Evolutionary conservation across 1,140 invertebrate species (phyloP).

Genomic region (Nylanderia fulva): DNA sequence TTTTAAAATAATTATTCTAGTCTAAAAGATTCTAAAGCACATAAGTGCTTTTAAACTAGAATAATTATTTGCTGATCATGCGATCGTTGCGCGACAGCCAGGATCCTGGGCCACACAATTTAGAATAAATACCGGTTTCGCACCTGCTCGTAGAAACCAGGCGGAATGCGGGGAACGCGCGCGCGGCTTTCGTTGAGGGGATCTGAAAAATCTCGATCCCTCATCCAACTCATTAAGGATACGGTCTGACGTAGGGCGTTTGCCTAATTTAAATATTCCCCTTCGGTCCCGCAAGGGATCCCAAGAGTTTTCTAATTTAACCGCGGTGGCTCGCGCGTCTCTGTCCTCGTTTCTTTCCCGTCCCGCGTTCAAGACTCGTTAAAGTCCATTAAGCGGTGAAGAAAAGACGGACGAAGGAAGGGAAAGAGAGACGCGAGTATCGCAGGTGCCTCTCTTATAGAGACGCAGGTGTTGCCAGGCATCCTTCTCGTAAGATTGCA

Average conservation of each 20-base stretch:
- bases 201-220: constrained; percentile 70
- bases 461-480: constrained; percentile 39
- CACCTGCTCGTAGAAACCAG: constrained; percentile 25
- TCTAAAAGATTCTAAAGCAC: not conserved
- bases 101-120: not conserved
- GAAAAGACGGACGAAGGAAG: constrained; percentile 37
- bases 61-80: no score
- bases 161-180: constrained; percentile 30
- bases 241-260: constrained; percentile 57
- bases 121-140: constrained; percentile 56
- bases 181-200: constrained; percentile 35
- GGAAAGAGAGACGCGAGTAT: not conserved
- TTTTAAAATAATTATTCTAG: not conserved
- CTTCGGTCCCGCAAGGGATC: constrained; percentile 18
- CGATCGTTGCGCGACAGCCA: not conserved
- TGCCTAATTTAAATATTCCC: constrained; percentile 73
- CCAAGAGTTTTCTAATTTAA: constrained; percentile 75
- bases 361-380: constrained; percentile 56
- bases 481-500: constrained; percentile 54
- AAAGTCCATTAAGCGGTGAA: constrained; percentile 66
- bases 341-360: constrained; percentile 26
- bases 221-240: constrained; percentile 70
- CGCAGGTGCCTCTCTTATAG: constrained; percentile 37
- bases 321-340: constrained; percentile 54
- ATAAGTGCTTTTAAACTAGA: no score